phyloP scores from a whole-genome alignment of 2,888 invertebrate genomes.

The Chromoteleia sp. region DNA sequence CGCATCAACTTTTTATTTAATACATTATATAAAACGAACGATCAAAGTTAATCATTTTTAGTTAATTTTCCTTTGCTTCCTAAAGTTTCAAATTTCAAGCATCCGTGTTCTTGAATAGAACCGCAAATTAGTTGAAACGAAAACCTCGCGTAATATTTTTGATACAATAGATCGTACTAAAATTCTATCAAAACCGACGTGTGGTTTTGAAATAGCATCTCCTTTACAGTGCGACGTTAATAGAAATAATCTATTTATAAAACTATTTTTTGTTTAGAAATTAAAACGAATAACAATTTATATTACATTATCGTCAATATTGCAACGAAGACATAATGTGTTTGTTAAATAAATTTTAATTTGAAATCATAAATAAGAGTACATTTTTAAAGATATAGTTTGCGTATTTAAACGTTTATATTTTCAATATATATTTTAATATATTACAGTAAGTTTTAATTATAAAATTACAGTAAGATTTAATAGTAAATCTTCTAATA shows the following conservation, averaged over 20 bases:
- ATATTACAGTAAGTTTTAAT: no score
- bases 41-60: constrained; percentile 6
- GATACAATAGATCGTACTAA: background rate
- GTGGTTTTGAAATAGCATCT: constrained; percentile 3
- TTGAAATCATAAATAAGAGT: no score
- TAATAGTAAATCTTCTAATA: no score
- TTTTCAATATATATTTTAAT: no score
- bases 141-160: constrained; percentile 7
- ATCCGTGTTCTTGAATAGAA: background rate
- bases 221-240: background rate
- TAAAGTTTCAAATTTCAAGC: constrained; percentile 3
- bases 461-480: no score
- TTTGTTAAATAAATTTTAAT: no score
- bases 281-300: background rate
- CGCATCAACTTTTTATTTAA: no score
- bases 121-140: constrained; percentile 19
- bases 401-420: no score
- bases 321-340: no score
- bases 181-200: constrained; percentile 3
- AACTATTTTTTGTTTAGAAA: background rate
- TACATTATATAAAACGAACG: background rate
- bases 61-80: constrained; percentile 4
- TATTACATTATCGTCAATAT: no score
- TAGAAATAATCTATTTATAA: background rate
- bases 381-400: no score